Evolutionary conservation across 2,888 invertebrate genomes (phyloP), one percentile per base, ranked within the genome.

Genomic region (Cephus pygmeus): DNA sequence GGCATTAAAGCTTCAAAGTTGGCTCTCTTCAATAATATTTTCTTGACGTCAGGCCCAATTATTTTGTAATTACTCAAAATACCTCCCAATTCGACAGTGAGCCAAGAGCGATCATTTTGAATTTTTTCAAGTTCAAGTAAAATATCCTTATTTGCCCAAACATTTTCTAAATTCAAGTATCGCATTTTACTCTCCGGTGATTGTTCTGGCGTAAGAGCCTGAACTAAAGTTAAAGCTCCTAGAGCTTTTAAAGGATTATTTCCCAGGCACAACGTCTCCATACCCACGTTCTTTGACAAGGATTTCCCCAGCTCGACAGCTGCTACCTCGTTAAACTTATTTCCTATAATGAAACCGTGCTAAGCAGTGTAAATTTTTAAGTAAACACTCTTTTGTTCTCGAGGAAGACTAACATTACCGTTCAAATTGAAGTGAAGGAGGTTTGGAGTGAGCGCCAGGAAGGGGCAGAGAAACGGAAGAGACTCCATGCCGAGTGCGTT

Each of bases 231-330:
- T n/a, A 91, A 87, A 0, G 92, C 92, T 73, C 93, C 93, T 3
- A 90, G 90, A 1, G 92, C 88, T 34, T 90, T 90, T 36, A 93
- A 89, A 12, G 92, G 92, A 88, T 94, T 94, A 80, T 92, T 91
- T 35, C 93, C 93, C 4, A 94, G 85, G 84, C 92, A 91, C 23
- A 94, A 80, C 73, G 88, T 88, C 77, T 90, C 83, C 23, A 94
- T 86, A 3, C 90, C 89, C 40, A 86, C 88, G 83, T 93, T 93
- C 75, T 86, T 91, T 69, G 90, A 83, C n/a, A 94, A 80, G 4
- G 92, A 92, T 81, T 88, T 87, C 69, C 92, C 92, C 4, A 94
- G 85, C 77, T 85, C 79, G 75, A 79, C 82, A 68, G 91, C 85
- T n/a, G 91, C 87, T 33, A 69, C 71, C 3, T 89, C 90, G 11